Evolutionary conservation across 2,888 invertebrate genomes (phyloP), one percentile per base, ranked within the genome.

Genomic region (Hirtodrosophila trivittata): DNA sequence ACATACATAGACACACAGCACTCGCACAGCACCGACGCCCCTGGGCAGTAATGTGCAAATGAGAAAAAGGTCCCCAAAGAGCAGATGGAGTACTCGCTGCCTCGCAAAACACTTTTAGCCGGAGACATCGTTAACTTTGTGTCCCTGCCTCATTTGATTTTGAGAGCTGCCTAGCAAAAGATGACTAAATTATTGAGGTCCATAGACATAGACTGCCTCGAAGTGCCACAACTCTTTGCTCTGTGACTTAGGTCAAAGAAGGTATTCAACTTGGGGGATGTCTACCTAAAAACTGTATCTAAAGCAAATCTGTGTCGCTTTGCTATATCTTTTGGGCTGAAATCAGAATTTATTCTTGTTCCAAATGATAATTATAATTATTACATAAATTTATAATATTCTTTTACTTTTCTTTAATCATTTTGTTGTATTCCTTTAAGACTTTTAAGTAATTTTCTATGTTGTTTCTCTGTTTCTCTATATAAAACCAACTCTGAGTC

Each of bases 111-210:
- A 57, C 52, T 60, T 60, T 55, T 50, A 25, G 65, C 32, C 54
- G 9, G 46, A 35, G 54, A 70, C 54, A 38, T 54, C 71, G 66
- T 71, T 62, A 56, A 66, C 62, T 71, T 62, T 71, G 62, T 18
- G 66, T 57, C 54, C 62, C 57, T 71, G 70, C 71, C 71, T 58
- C 71, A 62, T 71, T 71, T 71, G 71, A 57, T 62, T 47, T 62
- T 42, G 49, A 67, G 68, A 37, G 67, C 45, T 35, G 42, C 30
- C 39, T 25, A 13, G 58, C 43, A 33, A 42, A 33, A 56, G 63
- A 65, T 70, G 66, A 32, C 70, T 70, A 77, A 78, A 70, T 77
- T 80, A 80, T 80, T 77, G 77, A 68, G 65, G 75, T 81, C 64
- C 70, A 57, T 28, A 57, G 70, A 33, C 70, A 57, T 28, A 57